phyloP scores from a whole-genome alignment of 2,888 invertebrate genomes.

The Epistrophe grossulariae region DNA sequence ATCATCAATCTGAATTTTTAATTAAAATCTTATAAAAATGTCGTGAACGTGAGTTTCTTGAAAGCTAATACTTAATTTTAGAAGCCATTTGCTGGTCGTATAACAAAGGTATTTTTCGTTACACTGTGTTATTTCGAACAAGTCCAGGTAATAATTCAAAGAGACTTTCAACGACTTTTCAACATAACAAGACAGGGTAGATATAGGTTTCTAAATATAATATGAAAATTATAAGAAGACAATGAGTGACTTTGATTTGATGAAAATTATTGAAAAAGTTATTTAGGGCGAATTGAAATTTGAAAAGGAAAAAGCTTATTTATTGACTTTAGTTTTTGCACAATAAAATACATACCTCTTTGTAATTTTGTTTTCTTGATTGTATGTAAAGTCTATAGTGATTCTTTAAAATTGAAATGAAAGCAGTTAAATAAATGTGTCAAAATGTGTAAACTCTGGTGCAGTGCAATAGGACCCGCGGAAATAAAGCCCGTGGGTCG shows the following conservation, averaged over 20 bases:
- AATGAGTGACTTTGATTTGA: constrained; percentile 21
- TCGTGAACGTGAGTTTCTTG: constrained; percentile 33
- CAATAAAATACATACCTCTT: not conserved
- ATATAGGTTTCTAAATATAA: not conserved
- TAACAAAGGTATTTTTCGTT: constrained; percentile 40
- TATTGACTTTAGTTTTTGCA: not conserved
- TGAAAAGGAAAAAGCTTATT: not conserved
- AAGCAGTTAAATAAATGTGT: too few relatives aligned
- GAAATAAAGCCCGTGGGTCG: too few relatives aligned
- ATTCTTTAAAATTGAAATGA: not conserved
- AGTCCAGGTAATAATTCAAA: constrained; percentile 54
- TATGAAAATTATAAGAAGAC: constrained; percentile 19
- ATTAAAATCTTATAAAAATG: constrained; percentile 58
- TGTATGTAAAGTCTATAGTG: not conserved
- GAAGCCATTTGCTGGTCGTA: constrained; percentile 32
- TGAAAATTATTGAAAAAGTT: constrained; percentile 5
- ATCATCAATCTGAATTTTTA: constrained; percentile 48
- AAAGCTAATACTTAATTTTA: constrained; percentile 21
- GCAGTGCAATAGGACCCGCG: too few relatives aligned
- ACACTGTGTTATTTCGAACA: constrained; percentile 43
- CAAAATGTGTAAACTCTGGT: too few relatives aligned
- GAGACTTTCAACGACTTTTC: not conserved
- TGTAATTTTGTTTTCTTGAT: not conserved
- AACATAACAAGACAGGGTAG: not conserved
- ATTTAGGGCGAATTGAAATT: not conserved